Percentiles rank a stretch among this genome's conserved stretches.
Conservation (phyloP, 2,113 vertebrate genomes). For the Thinocorus orbignyianus region DNA sequence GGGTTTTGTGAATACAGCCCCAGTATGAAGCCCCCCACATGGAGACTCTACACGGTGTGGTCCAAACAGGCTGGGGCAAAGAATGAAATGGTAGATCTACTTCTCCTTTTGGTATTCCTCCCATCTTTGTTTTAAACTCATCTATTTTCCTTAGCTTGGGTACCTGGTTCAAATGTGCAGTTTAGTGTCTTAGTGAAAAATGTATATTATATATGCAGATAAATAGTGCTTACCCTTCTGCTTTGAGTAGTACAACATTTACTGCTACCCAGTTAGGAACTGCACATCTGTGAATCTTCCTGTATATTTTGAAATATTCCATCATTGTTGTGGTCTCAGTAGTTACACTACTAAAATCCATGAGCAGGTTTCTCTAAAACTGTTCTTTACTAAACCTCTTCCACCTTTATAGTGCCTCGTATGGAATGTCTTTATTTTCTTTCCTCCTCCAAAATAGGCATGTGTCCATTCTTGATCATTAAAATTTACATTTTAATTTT, state of each 20-base stretch:
- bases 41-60: accelerated
- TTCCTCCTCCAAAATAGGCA: neutral
- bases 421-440: neutral
- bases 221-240: neutral
- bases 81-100: neutral
- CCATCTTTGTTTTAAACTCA: neutral
- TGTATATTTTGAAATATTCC: neutral
- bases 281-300: neutral
- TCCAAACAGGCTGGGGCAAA: neutral
- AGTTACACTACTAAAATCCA: neutral
- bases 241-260: neutral
- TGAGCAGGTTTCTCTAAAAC: neutral
- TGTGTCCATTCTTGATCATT: neutral
- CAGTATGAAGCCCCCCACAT: accelerated
- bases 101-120: neutral
- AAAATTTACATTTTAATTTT: neutral
- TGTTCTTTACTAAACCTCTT: neutral
- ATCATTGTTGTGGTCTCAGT: neutral
- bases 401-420: neutral
- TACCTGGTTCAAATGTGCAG: neutral
- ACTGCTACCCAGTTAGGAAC: neutral
- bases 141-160: neutral
- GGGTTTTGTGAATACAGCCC: neutral
- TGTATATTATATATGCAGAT: neutral
- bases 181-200: neutral